A percentile compares a stretch with the other conserved stretches of the same genome.
These are phyloP conservation scores for Clitarchus hookeri DNA, from an alignment of 2,888 invertebrate species.

Conservation along the genomic window DNA sequence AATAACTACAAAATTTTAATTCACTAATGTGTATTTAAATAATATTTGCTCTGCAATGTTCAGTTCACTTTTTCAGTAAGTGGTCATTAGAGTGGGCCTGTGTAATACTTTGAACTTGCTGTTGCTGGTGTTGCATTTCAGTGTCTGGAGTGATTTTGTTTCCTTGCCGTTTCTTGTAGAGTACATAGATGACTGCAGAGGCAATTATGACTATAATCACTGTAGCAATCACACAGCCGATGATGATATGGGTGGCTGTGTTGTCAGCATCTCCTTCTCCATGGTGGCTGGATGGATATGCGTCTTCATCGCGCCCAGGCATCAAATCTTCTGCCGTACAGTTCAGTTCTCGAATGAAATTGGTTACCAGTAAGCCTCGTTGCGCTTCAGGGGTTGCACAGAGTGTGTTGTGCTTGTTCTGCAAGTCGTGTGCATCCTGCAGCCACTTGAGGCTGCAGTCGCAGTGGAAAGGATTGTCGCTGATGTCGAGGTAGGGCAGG, in stretches of 20 bases:
- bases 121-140: conserved; percentile 28
- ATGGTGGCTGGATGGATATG: background rate
- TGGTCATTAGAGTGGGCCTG: conserved; percentile 25
- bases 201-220: conserved; percentile 31
- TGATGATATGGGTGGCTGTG: conserved; percentile 26
- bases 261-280: conserved; percentile 18
- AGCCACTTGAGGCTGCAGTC: conserved; percentile 36
- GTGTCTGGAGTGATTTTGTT: conserved; percentile 25
- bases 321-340: background rate
- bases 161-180: conserved; percentile 21
- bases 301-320: background rate
- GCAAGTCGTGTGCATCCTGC: background rate
- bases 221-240: conserved; percentile 27
- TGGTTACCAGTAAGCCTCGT: background rate
- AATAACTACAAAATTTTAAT: too few species aligned
- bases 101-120: conserved; percentile 21
- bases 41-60: background rate
- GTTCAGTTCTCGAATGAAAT: background rate
- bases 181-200: conserved; percentile 20
- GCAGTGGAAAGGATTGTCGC: conserved; percentile 34
- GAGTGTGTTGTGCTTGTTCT: conserved; percentile 5
- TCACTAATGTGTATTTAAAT: background rate
- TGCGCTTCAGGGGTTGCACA: background rate
- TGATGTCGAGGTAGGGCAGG: conserved; percentile 27
- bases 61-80: conserved; percentile 19